Evolutionary conservation across 2,113 vertebrate genomes (phyloP), one percentile per base, ranked within the genome.

Genomic region (Bubalus kerabau): DNA sequence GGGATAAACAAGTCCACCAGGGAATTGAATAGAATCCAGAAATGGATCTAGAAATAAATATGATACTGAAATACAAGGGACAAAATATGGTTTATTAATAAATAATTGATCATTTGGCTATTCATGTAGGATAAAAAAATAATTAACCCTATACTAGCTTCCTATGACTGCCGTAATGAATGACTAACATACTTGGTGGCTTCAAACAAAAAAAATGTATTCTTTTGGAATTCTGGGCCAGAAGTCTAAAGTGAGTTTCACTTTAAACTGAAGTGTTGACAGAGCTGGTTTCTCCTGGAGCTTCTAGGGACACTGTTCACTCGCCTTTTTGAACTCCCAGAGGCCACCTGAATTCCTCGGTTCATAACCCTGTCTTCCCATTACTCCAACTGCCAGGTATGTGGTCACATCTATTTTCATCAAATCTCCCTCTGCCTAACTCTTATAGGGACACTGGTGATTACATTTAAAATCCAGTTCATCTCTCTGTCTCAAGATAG

Each of bases 341-440:
- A 43, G 10, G 50, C 11, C 59, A 21, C n/a, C 46, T 67, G 46
- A 32, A 48, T n/a, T n/a, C 28, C 10, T 52, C 15, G 10, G n/a
- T 40, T 30, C n/a, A 40, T 40, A n/a, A 56, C 15, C 26, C 10
- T 36, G 52, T 91, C 30, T 32, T 82, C 46, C 6, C 7, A 8
- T 40, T 43, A 3, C 43, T 16, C 54, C 54, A 24, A 3, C 26
- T 32, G 19, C 16, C 0, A 1, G 7, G 14, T 83, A 12, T 43
- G 15, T 54, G 24, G 6, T 10, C 32, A 6, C 32, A 43, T 32
- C 7, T 54, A 26, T 17, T 2, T 46, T 54, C 8, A 40, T 54
- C 43, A 52, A 30, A 83, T 30, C 43, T 82, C 32, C 56, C 46
- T 40, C 30, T 90, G 28, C 28, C 40, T n/a, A 26, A 19, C 17